Evolutionary conservation across 2,888 invertebrate genomes (phyloP), one percentile per base, ranked within the genome.

Genomic region (Watsonalla cultraria): DNA sequence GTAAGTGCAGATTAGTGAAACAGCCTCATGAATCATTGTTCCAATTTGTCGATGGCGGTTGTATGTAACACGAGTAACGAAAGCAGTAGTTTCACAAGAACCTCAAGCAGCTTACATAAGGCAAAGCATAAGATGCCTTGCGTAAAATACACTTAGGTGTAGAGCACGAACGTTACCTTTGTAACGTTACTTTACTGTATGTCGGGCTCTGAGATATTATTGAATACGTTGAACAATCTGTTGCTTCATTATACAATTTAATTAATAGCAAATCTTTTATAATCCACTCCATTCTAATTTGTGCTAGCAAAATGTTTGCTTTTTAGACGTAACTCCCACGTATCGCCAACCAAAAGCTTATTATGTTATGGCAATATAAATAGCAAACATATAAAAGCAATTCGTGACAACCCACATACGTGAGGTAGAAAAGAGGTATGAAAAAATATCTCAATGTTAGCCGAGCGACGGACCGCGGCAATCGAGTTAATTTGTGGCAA

Each of bases 91-190:
- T 88, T 84, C 88, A 80, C 83, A 88, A 88, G 82, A 79, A 82
- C 77, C 78, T 74, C 77, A 76, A 82, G 79, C 78, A 76, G 77
- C 82, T 90, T 90, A 89, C 83, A 84, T 89, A 89, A 88, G 78
- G 68, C 68, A 66, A 88, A 78, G 68, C 68, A 66, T 64, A 60
- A 68, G 66, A 59, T 63, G 64, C 70, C 80, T 89, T 88, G 83
- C 87, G 86, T 82, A 86, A 88, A 82, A 75, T 64, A 74, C 74
- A 82, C 84, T 86, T 84, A 83, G 78, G 75, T 74, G 80, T 73
- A 71, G 74, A 80, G 76, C 74, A 71, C 70, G 66, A 74, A 74
- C 72, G 74, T 76, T 80, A 82, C 75, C 78, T 70, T 82, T 84
- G 82, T 81, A 84, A 84, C 82, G 83, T 81, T 84, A 84, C 83